Conservation (phyloP, 2,888 invertebrate species). For the Corythucha ciliata region DNA sequence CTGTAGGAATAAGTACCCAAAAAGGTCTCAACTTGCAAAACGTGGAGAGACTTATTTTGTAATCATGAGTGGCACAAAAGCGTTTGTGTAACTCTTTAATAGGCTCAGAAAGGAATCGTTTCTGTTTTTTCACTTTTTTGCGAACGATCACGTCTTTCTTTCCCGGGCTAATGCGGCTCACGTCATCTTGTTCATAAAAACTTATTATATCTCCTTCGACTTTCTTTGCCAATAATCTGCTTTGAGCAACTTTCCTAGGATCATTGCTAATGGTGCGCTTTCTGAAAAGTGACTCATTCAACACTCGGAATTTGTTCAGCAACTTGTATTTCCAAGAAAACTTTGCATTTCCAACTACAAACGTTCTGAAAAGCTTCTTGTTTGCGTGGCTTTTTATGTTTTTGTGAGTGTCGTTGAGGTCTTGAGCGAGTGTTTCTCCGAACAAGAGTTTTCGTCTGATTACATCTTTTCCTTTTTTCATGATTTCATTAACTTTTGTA, state of each 20-base stretch:
- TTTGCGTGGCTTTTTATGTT: too few species aligned
- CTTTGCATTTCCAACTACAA: too few species aligned
- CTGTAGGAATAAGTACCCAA: too few species aligned
- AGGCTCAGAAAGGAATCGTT: slow-evolving; percentile 5
- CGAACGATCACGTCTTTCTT: slow-evolving; percentile 3
- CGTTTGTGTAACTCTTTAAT: slow-evolving; percentile 5
- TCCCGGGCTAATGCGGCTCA: background rate
- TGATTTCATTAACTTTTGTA: too few species aligned
- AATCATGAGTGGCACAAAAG: background rate
- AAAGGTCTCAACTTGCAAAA: slow-evolving; percentile 6
- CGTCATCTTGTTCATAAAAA: slow-evolving; percentile 4
- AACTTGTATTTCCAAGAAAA: slow-evolving; percentile 2
- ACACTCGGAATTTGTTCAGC: background rate
- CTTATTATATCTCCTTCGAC: background rate
- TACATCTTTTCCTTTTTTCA: too few species aligned
- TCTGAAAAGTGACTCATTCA: background rate
- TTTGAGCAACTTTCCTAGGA: background rate
- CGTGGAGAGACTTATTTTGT: slow-evolving; percentile 2
- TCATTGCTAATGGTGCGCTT: background rate
- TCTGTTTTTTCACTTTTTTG: background rate
- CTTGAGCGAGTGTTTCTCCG: too few species aligned
- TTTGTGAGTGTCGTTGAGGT: too few species aligned
- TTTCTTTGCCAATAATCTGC: too few species aligned
- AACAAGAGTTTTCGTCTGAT: too few species aligned
- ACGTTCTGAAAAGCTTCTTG: too few species aligned